Base-by-base conservation (phyloP, 2,888 invertebrate species). In the Archips crataeganus region DNA sequence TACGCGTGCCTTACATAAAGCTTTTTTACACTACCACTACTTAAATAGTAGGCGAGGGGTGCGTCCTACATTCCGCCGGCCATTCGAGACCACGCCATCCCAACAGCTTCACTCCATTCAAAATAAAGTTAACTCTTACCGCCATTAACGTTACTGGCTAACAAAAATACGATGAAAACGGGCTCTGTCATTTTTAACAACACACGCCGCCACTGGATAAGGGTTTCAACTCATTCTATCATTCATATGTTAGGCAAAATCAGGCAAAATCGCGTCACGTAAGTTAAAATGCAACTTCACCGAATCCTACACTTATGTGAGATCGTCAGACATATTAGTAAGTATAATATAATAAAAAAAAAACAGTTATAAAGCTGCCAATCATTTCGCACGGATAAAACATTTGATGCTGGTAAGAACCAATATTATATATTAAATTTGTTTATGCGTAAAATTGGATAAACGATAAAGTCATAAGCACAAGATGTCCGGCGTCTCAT, bases 11-110 rank as follows among this genome's bases (percentile, higher is more conserved):
- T 76, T 76, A 80, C 77, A 85, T 85, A 85, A 88, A 84, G 87
- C 85, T 79, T 82, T 78, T 70, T 77, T 79, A 75, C 82, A 84
- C 88, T 91, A 88, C 82, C 79, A 83, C 89, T 90, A 91, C 84
- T 85, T 89, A 87, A 70, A 81, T 76, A 84, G 86, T 89, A 90
- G 90, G 93, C 92, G 93, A 93, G 93, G 92, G 91, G 79, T 93
- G 87, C 79, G 86, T 93, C 93, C 93, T 93, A 93, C 93, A 84
- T 39, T 81, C 78, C 75, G 75, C 79, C 75, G 74, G 66, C 11
- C 47, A 13, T 11, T 42, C 23, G 23, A 42, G 23, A 13, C 72
- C 63, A 64, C 63, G 32, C 47, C 51, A 32, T 59, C 36, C 68
- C 57, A 45, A 59, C 13, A 49, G 49, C 49, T 49, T n/a, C 49